Base-by-base conservation (phyloP, 2,888 invertebrate species). In the Eupithecia subumbrata region DNA sequence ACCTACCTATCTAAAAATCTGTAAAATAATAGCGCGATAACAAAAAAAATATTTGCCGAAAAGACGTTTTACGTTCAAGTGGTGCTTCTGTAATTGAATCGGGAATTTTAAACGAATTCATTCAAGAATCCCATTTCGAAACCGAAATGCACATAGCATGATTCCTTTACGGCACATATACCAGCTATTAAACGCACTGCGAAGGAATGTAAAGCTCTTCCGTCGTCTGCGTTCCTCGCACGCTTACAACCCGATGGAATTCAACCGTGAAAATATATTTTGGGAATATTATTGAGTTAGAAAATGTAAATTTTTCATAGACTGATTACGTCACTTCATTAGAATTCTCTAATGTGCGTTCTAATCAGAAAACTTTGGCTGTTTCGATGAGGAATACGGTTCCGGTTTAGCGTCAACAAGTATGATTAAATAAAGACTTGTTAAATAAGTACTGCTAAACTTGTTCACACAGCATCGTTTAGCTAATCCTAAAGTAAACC, bases 111-210 rank as follows among this genome's bases (percentile, higher is more conserved):
- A 77, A 74, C 74, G 74, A 74, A 72, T 74, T 74, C 74, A 74
- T 76, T 72, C 76, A 69, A 45, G 56, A 66, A 74, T 72, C 40
- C 72, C 64, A 67, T 72, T 66, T 72, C 70, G 37, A 43, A 77
- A 66, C 74, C 74, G 63, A 77, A 77, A 77, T 76, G 74, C 74
- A 74, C 60, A 34, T 48, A 74, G 56, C 74, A 60, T 72, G 77
- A 77, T 77, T 77, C 77, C 77, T 74, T 77, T 67, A 77, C 77
- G 77, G 72, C 74, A 77, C 74, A 72, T 77, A 77, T 77, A 77
- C 70, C 40, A 77, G 45, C 72, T 71, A 77, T 74, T 77, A 77
- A 74, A 77, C 77, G 72, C 77, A 77, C 74, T 77, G 74, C 67
- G 52, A 77, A 74, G 77, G 77, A 77, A 77, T 74, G 72, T 74